Base-by-base conservation (phyloP, 2,797 vertebrate species). In the Distichodus sexfasciatus region DNA sequence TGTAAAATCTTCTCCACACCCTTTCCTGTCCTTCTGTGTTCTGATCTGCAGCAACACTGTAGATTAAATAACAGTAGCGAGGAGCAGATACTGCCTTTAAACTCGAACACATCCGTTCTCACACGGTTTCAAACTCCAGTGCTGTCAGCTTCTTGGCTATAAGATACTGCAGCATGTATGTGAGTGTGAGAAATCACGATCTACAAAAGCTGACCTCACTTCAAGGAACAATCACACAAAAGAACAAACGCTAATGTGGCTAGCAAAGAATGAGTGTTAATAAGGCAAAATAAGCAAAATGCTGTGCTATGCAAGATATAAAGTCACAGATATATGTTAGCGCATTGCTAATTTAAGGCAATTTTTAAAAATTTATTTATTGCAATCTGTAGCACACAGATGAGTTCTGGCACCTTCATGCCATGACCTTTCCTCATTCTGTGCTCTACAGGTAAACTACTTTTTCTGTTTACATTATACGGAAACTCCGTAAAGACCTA, bases 1-100 rank as follows among this genome's bases (percentile, higher is more conserved):
- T 72, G 66, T 44, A 77, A 85, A 78, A 80, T 71, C 75, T 62
- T 73, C 33, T 15, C 79, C 81, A 82, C 81, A 81, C 83, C 85
- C 75, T 83, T 69, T 73, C 47, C 66, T 64, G 38, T 33, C 60
- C 55, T 66, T 36, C 48, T 72, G 48, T 71, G 40, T 54, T 26
- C 54, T 54, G 48, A 75, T 71, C 57, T 65, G 14, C 31, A 26
- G 55, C 59, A 66, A 67, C 36, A 64, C 9, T 60, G 41, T 10
- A 36, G 66, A 68, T 75, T 72, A 53, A 76, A 81, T 79, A 58
- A 73, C 77, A 67, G 26, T 26, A 64, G 26, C 29, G 33, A 21
- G 67, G 69, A 41, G 72, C 40, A 64, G 72, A 71, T 79, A 64
- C 63, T 53, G 59, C 46, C 40, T 77, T 78, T 75, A 78, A 62